These are phyloP conservation scores for Phalacrocorax carbo DNA, from an alignment of 2,113 vertebrate species.

Conservation along the genomic window DNA sequence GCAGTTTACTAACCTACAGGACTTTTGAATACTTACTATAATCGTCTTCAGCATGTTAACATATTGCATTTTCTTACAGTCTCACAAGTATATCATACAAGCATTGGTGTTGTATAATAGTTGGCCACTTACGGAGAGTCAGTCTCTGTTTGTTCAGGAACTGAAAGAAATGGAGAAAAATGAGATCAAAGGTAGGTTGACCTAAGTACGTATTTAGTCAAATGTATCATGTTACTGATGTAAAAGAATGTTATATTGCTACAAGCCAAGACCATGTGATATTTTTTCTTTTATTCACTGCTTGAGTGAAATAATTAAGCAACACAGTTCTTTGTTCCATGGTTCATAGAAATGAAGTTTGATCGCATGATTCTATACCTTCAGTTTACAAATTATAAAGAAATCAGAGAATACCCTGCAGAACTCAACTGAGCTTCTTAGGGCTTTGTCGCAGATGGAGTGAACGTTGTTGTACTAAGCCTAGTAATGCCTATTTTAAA, in stretches of 20 bases:
- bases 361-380: neutral
- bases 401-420: neutral
- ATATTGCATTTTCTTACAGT: slow-evolving; percentile 68
- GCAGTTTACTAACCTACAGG: neutral
- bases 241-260: neutral
- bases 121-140: slow-evolving; percentile 82
- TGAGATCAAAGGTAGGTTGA: slow-evolving; percentile 79
- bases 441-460: neutral
- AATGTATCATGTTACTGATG: neutral
- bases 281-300: neutral
- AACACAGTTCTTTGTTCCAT: neutral
- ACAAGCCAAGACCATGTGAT: neutral
- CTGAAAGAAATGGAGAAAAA: slow-evolving; percentile 81
- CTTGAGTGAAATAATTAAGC: neutral
- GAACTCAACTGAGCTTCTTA: neutral
- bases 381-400: neutral
- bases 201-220: neutral
- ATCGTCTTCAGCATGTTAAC: neutral
- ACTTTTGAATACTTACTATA: neutral
- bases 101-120: slow-evolving; percentile 82
- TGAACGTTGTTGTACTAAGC: neutral
- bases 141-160: slow-evolving; percentile 75
- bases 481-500: neutral
- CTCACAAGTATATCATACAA: slow-evolving; percentile 84
- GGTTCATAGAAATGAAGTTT: neutral